These are phyloP conservation scores for Anarhynchus alexandrinus DNA, from an alignment of 2,113 vertebrate genomes.

Conservation along the genomic window DNA sequence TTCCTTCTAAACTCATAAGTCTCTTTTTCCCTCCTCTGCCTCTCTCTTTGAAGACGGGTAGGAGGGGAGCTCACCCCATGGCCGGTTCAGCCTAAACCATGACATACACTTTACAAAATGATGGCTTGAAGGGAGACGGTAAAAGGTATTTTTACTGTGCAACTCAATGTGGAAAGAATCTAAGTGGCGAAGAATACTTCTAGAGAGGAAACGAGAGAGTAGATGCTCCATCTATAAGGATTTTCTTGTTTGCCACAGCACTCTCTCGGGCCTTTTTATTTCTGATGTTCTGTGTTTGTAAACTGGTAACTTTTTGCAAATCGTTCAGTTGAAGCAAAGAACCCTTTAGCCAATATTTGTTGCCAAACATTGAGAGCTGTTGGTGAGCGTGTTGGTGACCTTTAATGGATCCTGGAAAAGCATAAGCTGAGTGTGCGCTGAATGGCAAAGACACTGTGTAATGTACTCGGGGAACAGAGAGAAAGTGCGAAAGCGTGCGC, in stretches of 20 bases:
- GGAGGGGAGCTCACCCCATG: too few relatives aligned
- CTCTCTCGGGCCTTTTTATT: neutral
- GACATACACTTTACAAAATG: neutral
- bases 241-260: constrained; percentile 19
- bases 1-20: too few relatives aligned
- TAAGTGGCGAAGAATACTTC: neutral
- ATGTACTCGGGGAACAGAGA: neutral
- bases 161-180: neutral
- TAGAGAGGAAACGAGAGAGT: constrained; percentile 9
- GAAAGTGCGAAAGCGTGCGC: neutral
- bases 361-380: neutral
- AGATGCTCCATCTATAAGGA: constrained; percentile 27
- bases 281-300: neutral
- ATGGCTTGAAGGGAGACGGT: neutral
- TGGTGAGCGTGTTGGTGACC: neutral
- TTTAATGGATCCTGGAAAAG: neutral
- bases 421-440: neutral
- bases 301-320: neutral
- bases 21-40: too few relatives aligned
- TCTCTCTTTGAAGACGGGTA: too few relatives aligned
- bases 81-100: too few relatives aligned
- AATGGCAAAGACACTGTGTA: neutral
- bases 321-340: neutral
- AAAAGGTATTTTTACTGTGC: constrained; percentile 6
- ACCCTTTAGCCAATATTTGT: neutral